Percentiles rank a stretch among this genome's conserved stretches.
phyloP scores from a whole-genome alignment of 2,888 invertebrate genomes.

The Blastobasis lacticolella region DNA sequence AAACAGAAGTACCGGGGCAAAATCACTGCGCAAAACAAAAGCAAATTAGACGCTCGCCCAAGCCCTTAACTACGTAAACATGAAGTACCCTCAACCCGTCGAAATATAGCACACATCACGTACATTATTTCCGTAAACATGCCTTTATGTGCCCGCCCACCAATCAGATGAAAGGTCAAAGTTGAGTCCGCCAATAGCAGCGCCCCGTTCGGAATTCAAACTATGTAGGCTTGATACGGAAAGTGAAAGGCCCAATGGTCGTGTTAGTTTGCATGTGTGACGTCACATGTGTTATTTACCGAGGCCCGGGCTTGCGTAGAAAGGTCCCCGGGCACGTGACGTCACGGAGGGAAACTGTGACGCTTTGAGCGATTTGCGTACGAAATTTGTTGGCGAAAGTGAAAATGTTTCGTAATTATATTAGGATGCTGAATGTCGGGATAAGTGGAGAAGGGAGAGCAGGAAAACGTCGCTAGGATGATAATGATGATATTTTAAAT shows the following conservation, averaged over 20 bases:
- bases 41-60: neutral
- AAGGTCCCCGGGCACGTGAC: neutral
- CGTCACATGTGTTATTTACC: slow-evolving; percentile 24
- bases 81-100: neutral
- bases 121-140: slow-evolving; percentile 54
- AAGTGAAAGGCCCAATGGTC: slow-evolving; percentile 66
- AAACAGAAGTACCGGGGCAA: too few relatives aligned
- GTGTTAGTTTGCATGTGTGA: slow-evolving; percentile 33
- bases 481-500: too few relatives aligned
- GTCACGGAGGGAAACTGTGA: neutral
- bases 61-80: neutral
- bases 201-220: slow-evolving; percentile 48
- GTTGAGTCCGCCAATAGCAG: slow-evolving; percentile 46
- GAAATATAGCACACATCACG: neutral
- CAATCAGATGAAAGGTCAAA: slow-evolving; percentile 62
- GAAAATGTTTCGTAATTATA: too few relatives aligned
- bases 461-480: too few relatives aligned
- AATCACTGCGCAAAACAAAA: too few relatives aligned
- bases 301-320: too few relatives aligned
- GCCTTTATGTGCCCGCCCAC: slow-evolving; percentile 37
- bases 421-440: too few relatives aligned
- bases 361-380: too few relatives aligned
- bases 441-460: too few relatives aligned
- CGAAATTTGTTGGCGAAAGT: too few relatives aligned
- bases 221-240: slow-evolving; percentile 63